Conservation (phyloP, 2,797 vertebrate genomes). For the Gephyroberyx darwinii region DNA sequence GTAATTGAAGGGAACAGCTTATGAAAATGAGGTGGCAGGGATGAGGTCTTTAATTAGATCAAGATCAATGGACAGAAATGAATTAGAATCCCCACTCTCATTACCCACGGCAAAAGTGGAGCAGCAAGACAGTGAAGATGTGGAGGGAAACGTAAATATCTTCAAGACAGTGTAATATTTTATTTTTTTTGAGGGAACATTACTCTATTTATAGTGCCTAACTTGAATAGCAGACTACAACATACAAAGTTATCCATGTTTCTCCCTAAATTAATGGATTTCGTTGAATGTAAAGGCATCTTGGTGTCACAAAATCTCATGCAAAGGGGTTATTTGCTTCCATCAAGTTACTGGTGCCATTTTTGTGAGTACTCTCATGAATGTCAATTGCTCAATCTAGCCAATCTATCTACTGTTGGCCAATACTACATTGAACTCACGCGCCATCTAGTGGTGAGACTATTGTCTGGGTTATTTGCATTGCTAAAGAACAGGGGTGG, state of each 20-base stretch:
- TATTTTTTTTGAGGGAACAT: constrained; percentile 1
- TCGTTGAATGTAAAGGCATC: background rate
- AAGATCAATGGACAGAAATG: constrained; percentile 75
- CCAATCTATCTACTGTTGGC: background rate
- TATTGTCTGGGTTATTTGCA: background rate
- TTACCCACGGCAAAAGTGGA: constrained; percentile 69
- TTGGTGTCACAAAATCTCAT: constrained; percentile 12
- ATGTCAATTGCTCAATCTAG: constrained; percentile 52
- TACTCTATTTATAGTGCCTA: constrained; percentile 11
- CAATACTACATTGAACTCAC: constrained; percentile 25
- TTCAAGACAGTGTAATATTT: constrained; percentile 25
- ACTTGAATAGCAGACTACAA: constrained; percentile 17
- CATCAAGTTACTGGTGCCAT: constrained; percentile 30
- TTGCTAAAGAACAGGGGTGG: background rate
- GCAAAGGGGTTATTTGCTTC: constrained; percentile 5
- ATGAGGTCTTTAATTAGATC: constrained; percentile 81
- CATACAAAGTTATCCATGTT: background rate
- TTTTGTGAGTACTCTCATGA: constrained; percentile 40
- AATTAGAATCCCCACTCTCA: constrained; percentile 74
- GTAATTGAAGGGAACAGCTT: constrained; percentile 80
- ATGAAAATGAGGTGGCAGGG: constrained; percentile 77
- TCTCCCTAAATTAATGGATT: background rate
- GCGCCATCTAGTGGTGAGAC: constrained; percentile 70
- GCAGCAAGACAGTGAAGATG: constrained; percentile 55
- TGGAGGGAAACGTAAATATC: constrained; percentile 57